Base-by-base conservation (phyloP, 2,888 invertebrate species). In the Pyrocoelia pectoralis region DNA sequence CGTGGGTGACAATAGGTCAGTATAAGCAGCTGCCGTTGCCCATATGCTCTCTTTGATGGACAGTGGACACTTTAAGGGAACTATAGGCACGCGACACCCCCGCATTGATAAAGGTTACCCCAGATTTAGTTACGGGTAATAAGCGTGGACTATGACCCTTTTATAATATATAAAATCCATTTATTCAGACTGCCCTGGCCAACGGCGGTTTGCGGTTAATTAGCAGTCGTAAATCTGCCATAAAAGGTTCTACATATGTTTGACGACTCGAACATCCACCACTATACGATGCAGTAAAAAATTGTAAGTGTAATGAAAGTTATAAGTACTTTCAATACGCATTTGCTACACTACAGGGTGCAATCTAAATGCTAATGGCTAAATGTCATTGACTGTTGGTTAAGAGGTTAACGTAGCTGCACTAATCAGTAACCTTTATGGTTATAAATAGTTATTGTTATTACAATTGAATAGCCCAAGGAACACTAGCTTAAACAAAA, bases 71-170 rank as follows among this genome's bases (percentile, higher is more conserved):
- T 76, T 76, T 74, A 73, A 75, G 24, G 6, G 71, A 62, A 66
- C 66, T 66, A 57, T 43, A 19, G 76, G 74, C 71, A 72, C 72
- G 70, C 73, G 72, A 72, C 79, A 76, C 77, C 78, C 77, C 78
- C 79, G 77, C 77, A 61, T 60, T 75, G 76, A 77, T 78, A 75
- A 62, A 55, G 49, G 59, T 43, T 77, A 75, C 77, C 72, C 73
- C 71, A 71, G 71, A 76, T 80, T 81, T 80, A 81, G 81, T 80
- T 80, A 77, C 81, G 81, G 79, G 77, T 81, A 80, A 81, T 81
- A 78, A 79, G 72, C 74, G 74, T 71, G 70, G 70, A 68, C 73
- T 72, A 72, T 73, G 70, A 66, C 69, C 70, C 63, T 66, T 69
- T 67, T 65, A 65, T 67, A 61, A 65, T 24, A 24, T 66, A 64